Evolutionary conservation across 2,888 invertebrate species (phyloP), one percentile per base, ranked within the genome.

Genomic region (Isotomurus palustris): DNA sequence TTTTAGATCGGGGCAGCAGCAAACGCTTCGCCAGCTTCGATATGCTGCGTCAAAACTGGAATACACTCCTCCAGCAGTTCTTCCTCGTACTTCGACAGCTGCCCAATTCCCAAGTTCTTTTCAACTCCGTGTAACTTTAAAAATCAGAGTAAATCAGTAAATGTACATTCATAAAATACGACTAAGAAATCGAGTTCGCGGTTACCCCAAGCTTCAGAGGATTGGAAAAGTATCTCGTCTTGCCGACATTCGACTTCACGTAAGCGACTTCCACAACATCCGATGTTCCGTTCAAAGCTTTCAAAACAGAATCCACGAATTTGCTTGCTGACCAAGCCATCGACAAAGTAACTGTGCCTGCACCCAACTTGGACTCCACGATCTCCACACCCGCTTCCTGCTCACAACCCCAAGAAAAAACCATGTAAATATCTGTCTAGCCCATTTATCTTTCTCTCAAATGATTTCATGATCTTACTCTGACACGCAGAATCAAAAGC

Each of bases 261-360:
- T 87, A 99, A 0, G 92, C 86, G 77, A 95, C 95, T 76, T 97
- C 95, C 4, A 94, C 80, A 12, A 95, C 84, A 74, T 89, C 87
- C 72, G 92, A 29, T 72, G 93, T 90, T 24, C 93, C 93, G 2
- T 53, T 43, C 17, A 60, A 41, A 80, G 85, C 78, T 75, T 83
- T 76, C 1, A 85, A 73, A 38, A 84, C 69, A 2, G 79, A 78
- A 62, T 78, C 76, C 14, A 80, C 78, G 72, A 86, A 85, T 47
- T 80, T 72, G 4, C 81, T 78, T 14, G 80, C 82, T 52, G 85
- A 83, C 69, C 78, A 83, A 0, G 86, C 85, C 75, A 82, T 80
- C 0, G 84, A 83, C 44, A 86, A 75, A 17, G 79, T 76, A 12
- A 82, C 81, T 19, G 80, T 81, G 65, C 75, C 84, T 44, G 84